Percentiles rank a stretch among this genome's conserved stretches.
These are phyloP conservation scores for Notospermus geniculatus DNA, from an alignment of 1,140 invertebrate genomes.

Conservation along the genomic window DNA sequence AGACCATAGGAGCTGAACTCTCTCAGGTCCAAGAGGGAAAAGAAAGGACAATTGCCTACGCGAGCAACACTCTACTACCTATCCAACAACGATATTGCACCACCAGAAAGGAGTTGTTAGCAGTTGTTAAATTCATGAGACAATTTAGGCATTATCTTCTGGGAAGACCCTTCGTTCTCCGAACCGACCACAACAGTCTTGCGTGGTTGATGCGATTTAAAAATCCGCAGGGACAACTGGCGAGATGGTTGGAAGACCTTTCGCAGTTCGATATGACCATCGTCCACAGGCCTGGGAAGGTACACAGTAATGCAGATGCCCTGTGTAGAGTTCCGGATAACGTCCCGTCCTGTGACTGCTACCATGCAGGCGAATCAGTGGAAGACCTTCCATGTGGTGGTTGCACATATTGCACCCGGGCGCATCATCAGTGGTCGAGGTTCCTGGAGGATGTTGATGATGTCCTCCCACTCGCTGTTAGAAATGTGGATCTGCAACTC, in stretches of 20 bases:
- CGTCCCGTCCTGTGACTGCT: background rate
- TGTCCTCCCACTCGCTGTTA: conserved; percentile 16
- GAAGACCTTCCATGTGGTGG: conserved; percentile 14
- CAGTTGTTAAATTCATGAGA: conserved; percentile 18
- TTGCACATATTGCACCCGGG: conserved; percentile 15
- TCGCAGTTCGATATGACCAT: conserved; percentile 57
- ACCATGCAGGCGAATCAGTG: background rate
- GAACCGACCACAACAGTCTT: conserved; percentile 19
- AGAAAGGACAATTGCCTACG: no score
- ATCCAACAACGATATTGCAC: conserved; percentile 21
- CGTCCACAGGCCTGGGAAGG: conserved; percentile 46
- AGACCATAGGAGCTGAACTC: no score
- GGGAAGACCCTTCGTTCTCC: conserved; percentile 7
- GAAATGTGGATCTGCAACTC: no score
- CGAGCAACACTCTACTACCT: no score
- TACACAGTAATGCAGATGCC: conserved; percentile 44
- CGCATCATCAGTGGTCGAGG: conserved; percentile 11
- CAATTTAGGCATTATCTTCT: conserved; percentile 17
- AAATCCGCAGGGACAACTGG: conserved; percentile 23
- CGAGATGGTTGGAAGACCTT: conserved; percentile 57
- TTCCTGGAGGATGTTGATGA: conserved; percentile 22
- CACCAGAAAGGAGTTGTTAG: conserved; percentile 16
- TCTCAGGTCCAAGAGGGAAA: no score
- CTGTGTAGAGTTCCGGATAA: conserved; percentile 30
- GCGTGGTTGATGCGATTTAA: conserved; percentile 16